These are phyloP conservation scores for Stictonetta naevosa DNA, from an alignment of 2,113 vertebrate genomes.

Conservation along the genomic window DNA sequence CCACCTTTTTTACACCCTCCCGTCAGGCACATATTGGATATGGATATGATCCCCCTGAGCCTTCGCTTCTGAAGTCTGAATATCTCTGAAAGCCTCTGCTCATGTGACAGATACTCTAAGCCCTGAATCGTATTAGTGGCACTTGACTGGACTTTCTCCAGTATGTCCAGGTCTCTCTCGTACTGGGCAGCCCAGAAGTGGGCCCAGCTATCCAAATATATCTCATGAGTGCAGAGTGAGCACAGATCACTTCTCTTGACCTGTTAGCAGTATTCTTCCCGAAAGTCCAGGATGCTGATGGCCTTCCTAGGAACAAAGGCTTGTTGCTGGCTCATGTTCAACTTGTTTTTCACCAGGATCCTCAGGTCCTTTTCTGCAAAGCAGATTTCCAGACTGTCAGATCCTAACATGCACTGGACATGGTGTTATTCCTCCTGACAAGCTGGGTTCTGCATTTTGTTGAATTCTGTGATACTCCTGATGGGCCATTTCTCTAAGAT, in stretches of 20 bases:
- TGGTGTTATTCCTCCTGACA: neutral
- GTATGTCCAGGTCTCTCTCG: neutral
- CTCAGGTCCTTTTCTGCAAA: neutral
- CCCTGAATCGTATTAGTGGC: neutral
- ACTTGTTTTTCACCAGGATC: neutral
- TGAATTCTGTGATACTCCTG: neutral
- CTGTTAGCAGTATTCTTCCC: neutral
- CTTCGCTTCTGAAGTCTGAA: neutral
- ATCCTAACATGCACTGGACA: neutral
- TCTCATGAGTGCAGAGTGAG: neutral
- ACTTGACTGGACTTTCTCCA: neutral
- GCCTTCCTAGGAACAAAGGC: neutral
- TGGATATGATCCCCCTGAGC: neutral
- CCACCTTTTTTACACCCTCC: neutral
- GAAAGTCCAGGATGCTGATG: neutral
- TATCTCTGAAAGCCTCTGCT: neutral
- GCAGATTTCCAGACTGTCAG: neutral
- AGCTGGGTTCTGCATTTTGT: neutral
- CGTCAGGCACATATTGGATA: neutral
- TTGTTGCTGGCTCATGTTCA: neutral
- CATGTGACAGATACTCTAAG: neutral
- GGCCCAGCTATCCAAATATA: neutral
- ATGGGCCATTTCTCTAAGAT: neutral
- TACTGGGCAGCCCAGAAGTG: neutral
- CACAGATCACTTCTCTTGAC: neutral